Percentiles rank a stretch among this genome's conserved stretches.
phyloP scores from a whole-genome alignment of 2,797 vertebrate genomes.

The Aselliscus stoliczkanus region DNA sequence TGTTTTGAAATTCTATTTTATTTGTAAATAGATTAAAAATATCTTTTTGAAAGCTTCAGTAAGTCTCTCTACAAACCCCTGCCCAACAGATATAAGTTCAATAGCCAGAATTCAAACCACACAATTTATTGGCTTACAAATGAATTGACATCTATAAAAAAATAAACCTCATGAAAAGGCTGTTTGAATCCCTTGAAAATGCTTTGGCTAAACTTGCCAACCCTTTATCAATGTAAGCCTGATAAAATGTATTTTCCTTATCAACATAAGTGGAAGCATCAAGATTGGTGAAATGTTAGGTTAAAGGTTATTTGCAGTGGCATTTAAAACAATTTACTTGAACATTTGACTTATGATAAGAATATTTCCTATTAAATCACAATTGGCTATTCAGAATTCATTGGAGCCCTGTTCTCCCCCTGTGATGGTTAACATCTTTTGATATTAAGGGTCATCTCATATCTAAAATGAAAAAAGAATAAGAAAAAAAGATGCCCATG shows the following conservation, averaged over 20 bases:
- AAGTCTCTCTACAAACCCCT: background rate
- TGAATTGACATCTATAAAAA: slow-evolving; percentile 55
- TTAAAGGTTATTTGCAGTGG: slow-evolving; percentile 66
- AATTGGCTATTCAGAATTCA: slow-evolving; percentile 12
- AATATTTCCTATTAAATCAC: slow-evolving; percentile 1
- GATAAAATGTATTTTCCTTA: slow-evolving; percentile 55
- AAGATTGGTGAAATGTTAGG: slow-evolving; percentile 33
- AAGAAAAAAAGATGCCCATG: background rate
- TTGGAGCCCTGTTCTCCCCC: background rate
- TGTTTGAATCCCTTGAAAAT: slow-evolving; percentile 1
- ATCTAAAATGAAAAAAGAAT: slow-evolving; percentile 28
- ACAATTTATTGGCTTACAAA: slow-evolving; percentile 59
- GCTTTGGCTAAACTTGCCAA: background rate
- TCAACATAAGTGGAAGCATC: slow-evolving; percentile 29
- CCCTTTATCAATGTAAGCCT: background rate
- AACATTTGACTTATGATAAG: background rate
- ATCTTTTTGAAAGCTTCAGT: slow-evolving; percentile 15
- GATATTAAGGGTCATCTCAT: slow-evolving; percentile 21
- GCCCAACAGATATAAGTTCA: slow-evolving; percentile 53
- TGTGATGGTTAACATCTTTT: background rate
- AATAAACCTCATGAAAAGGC: slow-evolving; percentile 36
- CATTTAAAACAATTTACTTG: slow-evolving; percentile 64
- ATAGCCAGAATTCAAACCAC: slow-evolving; percentile 57
- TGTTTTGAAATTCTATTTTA: slow-evolving; percentile 9
- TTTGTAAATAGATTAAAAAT: slow-evolving; percentile 20